Percentiles rank a stretch among this genome's conserved stretches.
phyloP scores from a whole-genome alignment of 2,797 vertebrate genomes.

The Aythya fuligula region DNA sequence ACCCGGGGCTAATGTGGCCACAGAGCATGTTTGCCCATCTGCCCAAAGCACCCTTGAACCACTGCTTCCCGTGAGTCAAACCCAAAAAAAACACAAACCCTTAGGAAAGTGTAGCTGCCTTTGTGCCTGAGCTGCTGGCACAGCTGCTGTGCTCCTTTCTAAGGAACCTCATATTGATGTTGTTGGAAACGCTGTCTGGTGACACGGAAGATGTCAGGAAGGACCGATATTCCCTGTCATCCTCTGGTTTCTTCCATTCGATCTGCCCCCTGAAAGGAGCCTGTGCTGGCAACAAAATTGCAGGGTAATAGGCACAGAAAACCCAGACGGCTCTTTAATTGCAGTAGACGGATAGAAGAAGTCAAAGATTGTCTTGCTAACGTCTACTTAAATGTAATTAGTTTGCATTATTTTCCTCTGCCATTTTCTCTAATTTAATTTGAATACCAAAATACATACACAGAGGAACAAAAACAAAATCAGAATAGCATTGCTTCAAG shows the following conservation, averaged over 20 bases:
- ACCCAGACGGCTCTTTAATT: slow-evolving; percentile 39
- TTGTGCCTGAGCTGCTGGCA: not conserved
- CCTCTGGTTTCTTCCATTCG: not conserved
- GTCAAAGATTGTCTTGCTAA: not conserved
- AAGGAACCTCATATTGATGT: not conserved
- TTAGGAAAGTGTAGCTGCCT: not conserved
- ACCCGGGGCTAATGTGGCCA: not conserved
- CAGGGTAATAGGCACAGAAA: not conserved
- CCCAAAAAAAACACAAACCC: not conserved
- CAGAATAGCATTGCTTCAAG: not conserved
- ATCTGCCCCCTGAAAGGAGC: not conserved
- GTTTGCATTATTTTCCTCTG: slow-evolving; percentile 25
- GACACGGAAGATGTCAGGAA: not conserved
- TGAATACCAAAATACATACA: slow-evolving; percentile 31
- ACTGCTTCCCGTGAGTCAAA: not conserved
- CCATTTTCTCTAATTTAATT: slow-evolving; percentile 58
- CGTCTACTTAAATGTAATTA: slow-evolving; percentile 59
- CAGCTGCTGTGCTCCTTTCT: not conserved
- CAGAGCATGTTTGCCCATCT: rapidly evolving
- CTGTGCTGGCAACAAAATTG: not conserved
- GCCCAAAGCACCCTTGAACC: not conserved
- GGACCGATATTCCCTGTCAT: not conserved
- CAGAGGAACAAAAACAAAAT: slow-evolving; percentile 37
- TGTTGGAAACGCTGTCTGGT: not conserved
- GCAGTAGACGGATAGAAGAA: not conserved